These are phyloP conservation scores for Podocnemis expansa DNA, from an alignment of 2,113 vertebrate species.

Conservation along the genomic window DNA sequence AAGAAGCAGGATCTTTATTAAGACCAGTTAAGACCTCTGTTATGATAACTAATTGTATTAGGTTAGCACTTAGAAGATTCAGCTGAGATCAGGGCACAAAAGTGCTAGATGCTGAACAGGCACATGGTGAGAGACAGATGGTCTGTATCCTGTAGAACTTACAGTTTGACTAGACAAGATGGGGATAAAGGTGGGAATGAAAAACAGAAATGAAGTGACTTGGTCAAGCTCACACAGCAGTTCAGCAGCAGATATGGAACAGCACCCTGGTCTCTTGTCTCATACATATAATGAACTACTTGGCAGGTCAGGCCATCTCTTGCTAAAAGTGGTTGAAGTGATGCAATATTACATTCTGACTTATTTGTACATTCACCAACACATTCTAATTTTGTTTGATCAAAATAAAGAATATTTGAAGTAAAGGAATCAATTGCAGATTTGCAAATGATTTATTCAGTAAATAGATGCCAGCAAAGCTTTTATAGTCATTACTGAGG, in stretches of 20 bases:
- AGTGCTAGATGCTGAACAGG: neutral
- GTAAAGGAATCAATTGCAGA: neutral
- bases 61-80: neutral
- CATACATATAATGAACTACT: neutral
- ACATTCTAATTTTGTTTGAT: neutral
- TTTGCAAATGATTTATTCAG: constrained; percentile 56
- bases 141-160: neutral
- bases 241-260: neutral
- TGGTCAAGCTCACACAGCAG: neutral
- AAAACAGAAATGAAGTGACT: neutral
- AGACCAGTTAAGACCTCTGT: neutral
- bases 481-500: constrained; percentile 71
- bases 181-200: neutral
- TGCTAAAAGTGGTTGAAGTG: neutral
- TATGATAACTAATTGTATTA: neutral
- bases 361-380: neutral
- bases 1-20: neutral
- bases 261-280: neutral
- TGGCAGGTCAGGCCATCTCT: neutral
- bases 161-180: neutral
- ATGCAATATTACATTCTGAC: neutral
- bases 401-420: neutral
- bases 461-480: constrained; percentile 70
- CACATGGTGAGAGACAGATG: neutral
- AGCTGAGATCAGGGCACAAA: neutral